phyloP scores from a whole-genome alignment of 2,888 invertebrate species.

The Tribolium freemani region DNA sequence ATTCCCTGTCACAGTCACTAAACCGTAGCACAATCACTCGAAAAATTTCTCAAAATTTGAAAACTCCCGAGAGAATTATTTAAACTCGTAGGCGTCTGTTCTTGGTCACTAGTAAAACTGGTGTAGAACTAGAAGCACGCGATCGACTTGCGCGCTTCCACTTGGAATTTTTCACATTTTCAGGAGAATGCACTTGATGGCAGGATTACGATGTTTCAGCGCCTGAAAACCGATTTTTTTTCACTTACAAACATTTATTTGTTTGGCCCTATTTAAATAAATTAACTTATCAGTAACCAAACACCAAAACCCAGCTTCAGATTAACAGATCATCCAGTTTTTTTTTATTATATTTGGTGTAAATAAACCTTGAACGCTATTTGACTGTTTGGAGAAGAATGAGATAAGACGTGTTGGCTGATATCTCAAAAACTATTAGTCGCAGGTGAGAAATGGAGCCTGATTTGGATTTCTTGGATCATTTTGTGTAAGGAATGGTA shows the following conservation, averaged over 20 bases:
- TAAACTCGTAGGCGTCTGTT: constrained; percentile 32
- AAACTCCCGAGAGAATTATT: background rate
- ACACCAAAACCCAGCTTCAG: background rate
- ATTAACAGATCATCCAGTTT: background rate
- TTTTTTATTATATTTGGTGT: background rate
- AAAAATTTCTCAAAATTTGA: background rate
- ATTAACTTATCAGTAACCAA: background rate
- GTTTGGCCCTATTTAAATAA: background rate
- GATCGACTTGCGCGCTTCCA: constrained; percentile 44
- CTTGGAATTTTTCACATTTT: constrained; percentile 32
- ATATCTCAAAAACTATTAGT: background rate
- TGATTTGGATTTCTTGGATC: background rate
- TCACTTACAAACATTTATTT: too few species aligned
- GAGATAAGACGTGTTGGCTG: background rate
- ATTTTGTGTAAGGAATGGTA: too few species aligned
- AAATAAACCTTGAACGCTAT: background rate
- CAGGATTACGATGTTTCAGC: constrained; percentile 7
- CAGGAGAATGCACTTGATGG: constrained; percentile 22
- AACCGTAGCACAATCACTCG: background rate
- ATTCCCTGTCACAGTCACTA: too few species aligned
- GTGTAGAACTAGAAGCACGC: constrained; percentile 38
- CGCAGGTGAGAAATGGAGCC: background rate
- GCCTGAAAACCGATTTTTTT: background rate
- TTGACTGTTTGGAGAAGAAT: background rate
- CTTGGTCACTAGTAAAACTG: constrained; percentile 40